Evolutionary conservation across 1,140 invertebrate species (phyloP), one percentile per base, ranked within the genome.

Genomic region (Eubasilissa regina): DNA sequence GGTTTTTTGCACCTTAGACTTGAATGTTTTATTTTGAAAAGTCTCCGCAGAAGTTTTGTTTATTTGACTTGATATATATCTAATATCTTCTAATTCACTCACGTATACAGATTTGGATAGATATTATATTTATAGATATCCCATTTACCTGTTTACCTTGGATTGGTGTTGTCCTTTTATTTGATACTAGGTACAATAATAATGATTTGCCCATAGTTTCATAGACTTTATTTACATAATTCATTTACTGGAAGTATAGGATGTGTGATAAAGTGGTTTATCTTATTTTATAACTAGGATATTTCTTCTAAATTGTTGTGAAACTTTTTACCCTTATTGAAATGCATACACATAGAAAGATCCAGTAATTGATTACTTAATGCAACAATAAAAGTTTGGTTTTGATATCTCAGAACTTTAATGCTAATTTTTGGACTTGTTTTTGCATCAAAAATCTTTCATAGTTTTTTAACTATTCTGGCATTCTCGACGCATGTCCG

Each of bases 1-100:
- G 79, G 76, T 83, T 81, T 80, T 82, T 56, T 83, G 81, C 81
- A 83, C 81, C 77, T 83, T 83, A 82, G 81, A 80, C 62, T 78
- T 82, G 81, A 80, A 82, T 82, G 81, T 82, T 77, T 79, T 82
- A 25, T 79, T 73, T 73, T 81, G 3, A 51, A 70, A 51, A 51
- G 66, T 70, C 66, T 70, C 45, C 35, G 55, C 60, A 21, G n/a
- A 51, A 51, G 19, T 64, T 64, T 35, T 64, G 13, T 25, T 58
- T 45, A 43, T 66, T 66, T 47, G 44, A 56, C 21, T 47, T 35
- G 35, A 35, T 44, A 64, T 35, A 35, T 3, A 35, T n/a, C n/a
- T n/a, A 35, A 35, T 25, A 44, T 43, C 62, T 66, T 66, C n/a
- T 45, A 43, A 66, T 66, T 66, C 43, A 44, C n/a, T 66, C 35